Conservation (phyloP, 2,797 vertebrate species). For the Orestias chungarensis region DNA sequence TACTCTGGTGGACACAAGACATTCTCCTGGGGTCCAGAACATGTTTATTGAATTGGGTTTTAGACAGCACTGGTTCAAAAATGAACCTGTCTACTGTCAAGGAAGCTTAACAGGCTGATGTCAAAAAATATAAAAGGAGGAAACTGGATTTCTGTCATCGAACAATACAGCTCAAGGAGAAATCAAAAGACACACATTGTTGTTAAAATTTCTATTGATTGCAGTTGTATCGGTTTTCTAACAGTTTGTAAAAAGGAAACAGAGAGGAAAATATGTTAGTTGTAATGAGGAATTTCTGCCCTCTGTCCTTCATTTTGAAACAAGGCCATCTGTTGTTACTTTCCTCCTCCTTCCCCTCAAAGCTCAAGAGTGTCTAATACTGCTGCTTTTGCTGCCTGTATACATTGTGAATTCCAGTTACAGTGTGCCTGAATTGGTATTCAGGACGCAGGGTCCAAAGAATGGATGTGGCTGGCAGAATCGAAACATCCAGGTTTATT, state of each 20-base stretch:
- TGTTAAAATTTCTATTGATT: neutral
- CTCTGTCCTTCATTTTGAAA: slow-evolving; percentile 53
- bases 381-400: slow-evolving; percentile 56
- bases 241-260: slow-evolving; percentile 6
- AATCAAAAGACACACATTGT: neutral
- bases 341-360: slow-evolving; percentile 5
- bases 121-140: neutral
- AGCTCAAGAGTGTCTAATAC: slow-evolving; percentile 54
- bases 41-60: slow-evolving; percentile 14
- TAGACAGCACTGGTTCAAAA: slow-evolving; percentile 20
- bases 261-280: neutral
- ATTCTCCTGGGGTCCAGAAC: slow-evolving; percentile 30
- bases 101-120: slow-evolving; percentile 19
- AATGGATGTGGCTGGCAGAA: slow-evolving; percentile 60
- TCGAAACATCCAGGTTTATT: slow-evolving; percentile 72
- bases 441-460: slow-evolving; percentile 56
- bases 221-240: neutral
- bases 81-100: slow-evolving; percentile 22
- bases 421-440: slow-evolving; percentile 67
- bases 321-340: slow-evolving; percentile 39
- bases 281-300: slow-evolving; percentile 14
- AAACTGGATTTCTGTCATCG: neutral
- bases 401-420: slow-evolving; percentile 74
- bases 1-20: slow-evolving; percentile 34
- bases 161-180: neutral